Conservation (phyloP, 2,797 vertebrate genomes). For the Agapornis canus region DNA sequence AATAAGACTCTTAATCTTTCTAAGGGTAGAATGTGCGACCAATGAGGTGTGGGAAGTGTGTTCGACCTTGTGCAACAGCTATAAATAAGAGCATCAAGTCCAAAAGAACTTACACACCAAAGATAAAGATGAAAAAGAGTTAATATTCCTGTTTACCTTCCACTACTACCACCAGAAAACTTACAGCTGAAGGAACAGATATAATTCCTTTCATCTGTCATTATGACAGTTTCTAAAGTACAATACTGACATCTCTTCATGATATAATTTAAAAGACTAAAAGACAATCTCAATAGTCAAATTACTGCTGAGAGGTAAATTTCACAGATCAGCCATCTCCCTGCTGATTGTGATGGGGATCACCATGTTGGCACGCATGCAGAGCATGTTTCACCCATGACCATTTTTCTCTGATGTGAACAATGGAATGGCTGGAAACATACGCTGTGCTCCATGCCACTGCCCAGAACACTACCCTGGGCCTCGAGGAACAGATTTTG, state of each 20-base stretch:
- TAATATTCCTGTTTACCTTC: background rate
- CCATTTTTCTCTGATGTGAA: too few species aligned
- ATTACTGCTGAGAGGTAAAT: background rate
- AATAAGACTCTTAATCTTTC: conserved; percentile 68
- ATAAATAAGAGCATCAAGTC: conserved; percentile 33
- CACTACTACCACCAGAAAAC: background rate
- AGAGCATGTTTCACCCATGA: too few species aligned
- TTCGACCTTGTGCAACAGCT: conserved; percentile 40
- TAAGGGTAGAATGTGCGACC: conserved; percentile 60
- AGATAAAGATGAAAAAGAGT: conserved; percentile 23
- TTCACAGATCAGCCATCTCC: background rate
- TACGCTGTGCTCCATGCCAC: too few species aligned
- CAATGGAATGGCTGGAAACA: too few species aligned
- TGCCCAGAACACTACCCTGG: too few species aligned
- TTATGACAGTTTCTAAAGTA: background rate
- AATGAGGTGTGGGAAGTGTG: conserved; percentile 50
- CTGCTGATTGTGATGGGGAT: too few species aligned
- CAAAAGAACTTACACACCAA: background rate
- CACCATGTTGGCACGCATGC: too few species aligned
- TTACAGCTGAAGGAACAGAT: background rate
- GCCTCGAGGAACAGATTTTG: too few species aligned
- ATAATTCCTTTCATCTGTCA: background rate
- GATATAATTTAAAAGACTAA: background rate
- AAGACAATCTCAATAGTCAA: background rate
- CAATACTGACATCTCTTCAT: background rate